Conservation (phyloP, 2,113 vertebrate genomes). For the Gobio gobio region DNA sequence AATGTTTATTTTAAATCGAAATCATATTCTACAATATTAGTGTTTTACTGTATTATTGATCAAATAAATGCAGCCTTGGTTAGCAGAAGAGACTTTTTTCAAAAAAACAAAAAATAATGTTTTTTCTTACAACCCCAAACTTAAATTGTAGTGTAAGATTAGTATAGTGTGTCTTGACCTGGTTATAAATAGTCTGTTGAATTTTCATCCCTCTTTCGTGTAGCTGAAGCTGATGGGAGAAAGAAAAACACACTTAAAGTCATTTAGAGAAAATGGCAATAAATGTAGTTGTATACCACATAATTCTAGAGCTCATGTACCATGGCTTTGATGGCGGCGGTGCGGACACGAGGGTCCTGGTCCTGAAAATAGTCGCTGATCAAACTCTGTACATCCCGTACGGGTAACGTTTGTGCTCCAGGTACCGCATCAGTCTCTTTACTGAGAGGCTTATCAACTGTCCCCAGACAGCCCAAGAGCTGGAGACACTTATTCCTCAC, state of each 20-base stretch:
- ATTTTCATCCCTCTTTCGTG: constrained; percentile 94
- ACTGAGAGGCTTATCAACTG: constrained; percentile 76
- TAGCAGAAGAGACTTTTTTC: background rate
- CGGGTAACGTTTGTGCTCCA: background rate
- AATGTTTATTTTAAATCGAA: background rate
- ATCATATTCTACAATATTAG: background rate
- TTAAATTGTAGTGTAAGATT: no score
- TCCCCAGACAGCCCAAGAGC: constrained; percentile 90
- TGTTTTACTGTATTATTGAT: background rate
- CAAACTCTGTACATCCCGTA: constrained; percentile 89
- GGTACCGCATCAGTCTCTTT: constrained; percentile 80
- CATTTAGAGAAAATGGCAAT: background rate
- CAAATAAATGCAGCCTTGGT: background rate
- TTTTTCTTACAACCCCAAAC: background rate
- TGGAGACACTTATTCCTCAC: constrained; percentile 96
- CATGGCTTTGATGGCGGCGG: constrained; percentile 96
- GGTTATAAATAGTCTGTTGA: constrained; percentile 88
- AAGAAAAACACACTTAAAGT: constrained; percentile 10
- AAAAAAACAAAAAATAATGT: background rate
- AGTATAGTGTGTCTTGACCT: constrained; percentile 72
- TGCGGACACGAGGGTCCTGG: constrained; percentile 94
- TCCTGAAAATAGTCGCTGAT: constrained; percentile 94
- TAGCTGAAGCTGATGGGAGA: constrained; percentile 83
- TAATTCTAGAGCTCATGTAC: constrained; percentile 65
- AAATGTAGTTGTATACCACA: background rate